Conservation (phyloP, 2,797 vertebrate species). For the Oreonectes daqikongensis region DNA sequence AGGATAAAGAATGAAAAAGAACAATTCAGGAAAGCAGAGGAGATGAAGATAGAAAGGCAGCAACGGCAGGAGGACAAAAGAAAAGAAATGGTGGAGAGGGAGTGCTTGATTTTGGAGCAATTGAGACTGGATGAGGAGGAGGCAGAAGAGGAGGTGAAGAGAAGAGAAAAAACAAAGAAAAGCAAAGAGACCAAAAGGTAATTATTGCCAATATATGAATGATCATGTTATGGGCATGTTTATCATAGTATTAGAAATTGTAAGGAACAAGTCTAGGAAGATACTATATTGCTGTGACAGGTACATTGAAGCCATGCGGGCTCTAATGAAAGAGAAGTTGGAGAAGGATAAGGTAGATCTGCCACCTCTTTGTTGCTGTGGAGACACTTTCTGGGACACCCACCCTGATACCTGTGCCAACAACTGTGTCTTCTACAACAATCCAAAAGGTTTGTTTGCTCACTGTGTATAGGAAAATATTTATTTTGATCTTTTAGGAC, state of each 20-base stretch:
- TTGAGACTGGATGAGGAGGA: slow-evolving; percentile 78
- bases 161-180: slow-evolving; percentile 65
- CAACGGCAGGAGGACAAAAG: slow-evolving; percentile 54
- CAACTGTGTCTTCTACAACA: slow-evolving; percentile 93
- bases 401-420: slow-evolving; percentile 93
- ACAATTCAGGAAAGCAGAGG: slow-evolving; percentile 75
- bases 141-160: slow-evolving; percentile 45
- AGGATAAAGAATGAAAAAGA: slow-evolving; percentile 91
- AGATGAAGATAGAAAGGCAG: slow-evolving; percentile 71
- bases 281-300: slow-evolving; percentile 60
- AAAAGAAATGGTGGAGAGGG: slow-evolving; percentile 61
- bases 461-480: not conserved
- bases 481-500: not conserved
- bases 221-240: not conserved
- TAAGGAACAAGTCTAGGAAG: not conserved
- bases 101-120: slow-evolving; percentile 69
- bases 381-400: slow-evolving; percentile 89
- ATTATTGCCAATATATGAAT: not conserved
- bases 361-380: slow-evolving; percentile 89
- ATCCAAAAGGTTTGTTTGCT: slow-evolving; percentile 81
- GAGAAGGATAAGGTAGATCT: slow-evolving; percentile 73
- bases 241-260: not conserved
- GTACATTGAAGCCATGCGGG: slow-evolving; percentile 78
- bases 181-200: slow-evolving; percentile 76
- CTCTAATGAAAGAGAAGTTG: slow-evolving; percentile 80